These are phyloP conservation scores for Drosophila planitibia DNA, from an alignment of 2,888 invertebrate genomes.

Conservation along the genomic window DNA sequence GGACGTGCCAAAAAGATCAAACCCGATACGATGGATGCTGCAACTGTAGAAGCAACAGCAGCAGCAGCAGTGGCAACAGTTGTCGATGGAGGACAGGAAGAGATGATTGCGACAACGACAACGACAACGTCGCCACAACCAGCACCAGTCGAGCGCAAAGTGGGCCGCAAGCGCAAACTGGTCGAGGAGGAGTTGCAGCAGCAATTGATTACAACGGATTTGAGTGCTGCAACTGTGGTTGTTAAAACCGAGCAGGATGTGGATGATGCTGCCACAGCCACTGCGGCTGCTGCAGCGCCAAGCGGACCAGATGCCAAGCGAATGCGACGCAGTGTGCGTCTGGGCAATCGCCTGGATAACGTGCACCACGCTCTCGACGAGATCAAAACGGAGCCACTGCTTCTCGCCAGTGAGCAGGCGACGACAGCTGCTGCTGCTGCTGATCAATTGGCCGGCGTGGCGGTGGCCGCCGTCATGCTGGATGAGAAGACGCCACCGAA, in stretches of 20 bases:
- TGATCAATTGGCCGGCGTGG: background rate
- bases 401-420: conserved; percentile 24
- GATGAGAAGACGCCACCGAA: conserved; percentile 84
- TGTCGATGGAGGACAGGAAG: conserved; percentile 1
- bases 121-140: conserved; percentile 27
- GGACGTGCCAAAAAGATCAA: conserved; percentile 76
- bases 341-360: conserved; percentile 81
- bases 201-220: conserved; percentile 22
- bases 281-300: conserved; percentile 45
- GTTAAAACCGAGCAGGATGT: conserved; percentile 72
- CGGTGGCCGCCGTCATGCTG: conserved; percentile 8
- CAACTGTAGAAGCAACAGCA: conserved; percentile 8
- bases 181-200: conserved; percentile 53
- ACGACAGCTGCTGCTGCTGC: background rate
- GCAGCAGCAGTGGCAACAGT: conserved; percentile 5
- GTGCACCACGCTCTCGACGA: conserved; percentile 51
- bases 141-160: conserved; percentile 61
- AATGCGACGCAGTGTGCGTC: conserved; percentile 82
- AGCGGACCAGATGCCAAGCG: conserved; percentile 68
- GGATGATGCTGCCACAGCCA: conserved; percentile 8
- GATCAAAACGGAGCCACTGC: conserved; percentile 63
- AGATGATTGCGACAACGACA: conserved; percentile 23
- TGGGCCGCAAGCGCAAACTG: conserved; percentile 72
- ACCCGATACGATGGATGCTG: conserved; percentile 42
- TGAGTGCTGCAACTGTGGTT: conserved; percentile 13